Evolutionary conservation across 1,140 invertebrate species (phyloP), one percentile per base, ranked within the genome.

Genomic region (Aphis gossypii): DNA sequence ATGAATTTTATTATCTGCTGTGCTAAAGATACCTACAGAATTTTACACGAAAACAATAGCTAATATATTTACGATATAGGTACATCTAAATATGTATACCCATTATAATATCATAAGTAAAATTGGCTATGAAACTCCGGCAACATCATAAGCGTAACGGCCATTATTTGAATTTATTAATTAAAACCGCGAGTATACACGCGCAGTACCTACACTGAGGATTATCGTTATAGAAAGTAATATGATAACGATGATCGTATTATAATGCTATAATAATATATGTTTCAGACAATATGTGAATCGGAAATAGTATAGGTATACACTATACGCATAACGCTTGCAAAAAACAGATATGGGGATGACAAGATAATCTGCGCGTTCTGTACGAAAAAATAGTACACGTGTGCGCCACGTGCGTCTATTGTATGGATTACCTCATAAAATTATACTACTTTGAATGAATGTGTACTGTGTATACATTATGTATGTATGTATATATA

Each of bases 281-380:
- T 2, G 18, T 90, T 56, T 56, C 11, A 38, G n/a, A 76, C 60
- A 76, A 76, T 76, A 76, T 18, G 60, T n/a, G 60, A 76, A 76
- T 76, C 60, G 60, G 60, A 76, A 35, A n/a, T 18, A 51, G 14
- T 51, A 14, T 51, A 51, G 48, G 48, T 51, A 51, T 9, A 41
- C 38, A 41, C 46, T 68, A 30, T n/a, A 68, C 60, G 11, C 60
- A 35, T 38, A 23, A 25, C 9, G 30, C 25, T 35, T 23, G 88
- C 38, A 60, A 25, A 30, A 60, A 90, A 90, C 60, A n/a, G 60
- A n/a, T n/a, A 88, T 14, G 83, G n/a, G 44, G 92, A 51, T 51
- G 48, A 93, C 82, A 93, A 93, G 82, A 93, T 84, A 93, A 93
- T 93, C 92, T 48, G 92, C 38, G 82, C 48, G 56, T 44, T 3